phyloP scores from a whole-genome alignment of 1,140 invertebrate genomes.

The Drosophila mauritiana region DNA sequence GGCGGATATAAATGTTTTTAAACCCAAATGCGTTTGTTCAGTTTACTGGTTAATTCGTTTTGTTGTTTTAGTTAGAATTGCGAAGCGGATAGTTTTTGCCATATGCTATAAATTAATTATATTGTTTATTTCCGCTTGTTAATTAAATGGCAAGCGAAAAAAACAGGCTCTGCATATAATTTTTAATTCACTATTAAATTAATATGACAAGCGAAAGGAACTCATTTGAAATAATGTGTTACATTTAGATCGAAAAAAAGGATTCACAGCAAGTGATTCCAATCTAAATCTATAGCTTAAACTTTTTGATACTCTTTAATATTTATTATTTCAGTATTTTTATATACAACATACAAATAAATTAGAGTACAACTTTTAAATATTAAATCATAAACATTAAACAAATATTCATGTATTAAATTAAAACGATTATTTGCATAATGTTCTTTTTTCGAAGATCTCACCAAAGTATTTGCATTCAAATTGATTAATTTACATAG shows the following conservation, averaged over 20 bases:
- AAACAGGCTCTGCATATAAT: constrained; percentile 14
- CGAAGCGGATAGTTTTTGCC: constrained; percentile 28
- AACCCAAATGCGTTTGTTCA: constrained; percentile 8
- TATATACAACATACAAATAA: too few species aligned
- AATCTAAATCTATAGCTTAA: not conserved
- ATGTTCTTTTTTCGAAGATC: not conserved
- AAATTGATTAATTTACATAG: constrained; percentile 50
- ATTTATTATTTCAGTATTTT: not conserved
- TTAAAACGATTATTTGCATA: too few species aligned
- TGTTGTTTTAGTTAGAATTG: constrained; percentile 23
- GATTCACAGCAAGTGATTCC: not conserved
- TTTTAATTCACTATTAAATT: constrained; percentile 64
- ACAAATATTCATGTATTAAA: not conserved
- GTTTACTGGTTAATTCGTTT: constrained; percentile 24
- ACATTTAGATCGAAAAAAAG: not conserved
- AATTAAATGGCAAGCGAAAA: constrained; percentile 55
- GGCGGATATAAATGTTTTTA: not conserved
- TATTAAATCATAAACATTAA: too few species aligned
- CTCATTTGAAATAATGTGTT: constrained; percentile 40
- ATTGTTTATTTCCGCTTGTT: constrained; percentile 75
- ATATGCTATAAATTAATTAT: constrained; percentile 68
- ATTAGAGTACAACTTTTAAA: too few species aligned
- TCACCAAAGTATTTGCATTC: constrained; percentile 24
- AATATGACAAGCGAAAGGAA: constrained; percentile 54
- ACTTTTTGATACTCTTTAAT: not conserved